phyloP scores from a whole-genome alignment of 2,113 vertebrate species.

The Cervus canadensis region DNA sequence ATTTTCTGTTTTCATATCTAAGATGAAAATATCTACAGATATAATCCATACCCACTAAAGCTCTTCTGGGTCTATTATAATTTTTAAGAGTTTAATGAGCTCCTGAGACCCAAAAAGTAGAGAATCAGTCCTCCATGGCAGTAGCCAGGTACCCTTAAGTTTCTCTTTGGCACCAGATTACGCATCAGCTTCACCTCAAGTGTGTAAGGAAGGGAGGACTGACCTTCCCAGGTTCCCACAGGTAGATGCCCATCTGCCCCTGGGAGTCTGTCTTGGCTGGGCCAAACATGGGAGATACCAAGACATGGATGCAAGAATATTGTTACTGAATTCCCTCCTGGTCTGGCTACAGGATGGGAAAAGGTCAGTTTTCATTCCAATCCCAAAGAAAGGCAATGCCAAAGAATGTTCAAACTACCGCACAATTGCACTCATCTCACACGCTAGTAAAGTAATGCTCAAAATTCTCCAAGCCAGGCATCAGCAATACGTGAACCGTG shows the following conservation, averaged over 20 bases:
- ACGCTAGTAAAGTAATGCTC: neutral
- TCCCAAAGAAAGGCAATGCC: neutral
- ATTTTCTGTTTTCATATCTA: neutral
- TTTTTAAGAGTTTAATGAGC: neutral
- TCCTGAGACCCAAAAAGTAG: neutral
- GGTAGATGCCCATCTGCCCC: fast-evolving
- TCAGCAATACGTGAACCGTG: neutral
- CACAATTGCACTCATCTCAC: neutral
- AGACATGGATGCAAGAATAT: neutral
- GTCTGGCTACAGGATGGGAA: neutral
- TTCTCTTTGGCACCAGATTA: neutral
- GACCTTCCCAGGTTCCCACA: fast-evolving
- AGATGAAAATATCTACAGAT: neutral
- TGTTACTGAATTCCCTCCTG: neutral
- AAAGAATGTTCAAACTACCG: neutral
- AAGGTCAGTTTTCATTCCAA: neutral
- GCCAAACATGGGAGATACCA: neutral
- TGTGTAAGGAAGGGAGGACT: no score
- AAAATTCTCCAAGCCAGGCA: neutral
- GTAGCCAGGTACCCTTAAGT: neutral
- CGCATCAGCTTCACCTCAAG: neutral
- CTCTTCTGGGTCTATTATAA: neutral
- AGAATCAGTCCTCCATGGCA: neutral
- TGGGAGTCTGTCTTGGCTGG: fast-evolving
- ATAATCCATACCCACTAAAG: neutral